Percentiles rank a stretch among this genome's conserved stretches.
phyloP scores from a whole-genome alignment of 2,888 invertebrate genomes.

The Cantharis flavilabris region DNA sequence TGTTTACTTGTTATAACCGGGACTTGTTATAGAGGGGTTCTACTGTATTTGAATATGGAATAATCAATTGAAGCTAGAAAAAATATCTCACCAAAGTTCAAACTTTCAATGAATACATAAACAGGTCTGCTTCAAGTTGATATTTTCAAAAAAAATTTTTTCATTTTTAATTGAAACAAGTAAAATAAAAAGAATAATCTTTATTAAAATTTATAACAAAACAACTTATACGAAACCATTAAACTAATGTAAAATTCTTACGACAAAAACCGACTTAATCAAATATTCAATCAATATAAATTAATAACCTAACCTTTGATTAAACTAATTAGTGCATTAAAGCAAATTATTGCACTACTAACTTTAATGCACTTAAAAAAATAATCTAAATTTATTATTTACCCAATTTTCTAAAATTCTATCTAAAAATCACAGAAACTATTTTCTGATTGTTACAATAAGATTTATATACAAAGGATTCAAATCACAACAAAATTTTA shows the following conservation, averaged over 20 bases:
- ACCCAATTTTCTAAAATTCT: background rate
- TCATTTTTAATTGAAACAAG: background rate
- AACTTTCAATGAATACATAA: too few species aligned
- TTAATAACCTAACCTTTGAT: background rate
- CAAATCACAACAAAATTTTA: background rate
- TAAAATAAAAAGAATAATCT: background rate
- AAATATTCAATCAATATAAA: background rate
- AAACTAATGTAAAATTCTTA: background rate
- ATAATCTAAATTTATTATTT: background rate
- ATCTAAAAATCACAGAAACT: background rate
- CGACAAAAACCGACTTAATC: background rate
- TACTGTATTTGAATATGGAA: too few species aligned
- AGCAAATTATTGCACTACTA: conserved; percentile 1
- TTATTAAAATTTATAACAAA: background rate
- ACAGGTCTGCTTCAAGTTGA: too few species aligned
- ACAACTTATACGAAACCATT: background rate
- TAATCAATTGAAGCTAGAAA: too few species aligned
- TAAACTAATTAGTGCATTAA: background rate
- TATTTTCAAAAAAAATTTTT: too few species aligned
- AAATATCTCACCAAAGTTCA: too few species aligned
- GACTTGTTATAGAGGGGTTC: too few species aligned
- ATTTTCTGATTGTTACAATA: background rate
- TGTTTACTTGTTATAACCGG: too few species aligned
- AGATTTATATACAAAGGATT: background rate
- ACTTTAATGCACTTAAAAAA: background rate